Evolutionary conservation across 2,888 invertebrate genomes (phyloP).

Genomic region (Seira ritae): DNA sequence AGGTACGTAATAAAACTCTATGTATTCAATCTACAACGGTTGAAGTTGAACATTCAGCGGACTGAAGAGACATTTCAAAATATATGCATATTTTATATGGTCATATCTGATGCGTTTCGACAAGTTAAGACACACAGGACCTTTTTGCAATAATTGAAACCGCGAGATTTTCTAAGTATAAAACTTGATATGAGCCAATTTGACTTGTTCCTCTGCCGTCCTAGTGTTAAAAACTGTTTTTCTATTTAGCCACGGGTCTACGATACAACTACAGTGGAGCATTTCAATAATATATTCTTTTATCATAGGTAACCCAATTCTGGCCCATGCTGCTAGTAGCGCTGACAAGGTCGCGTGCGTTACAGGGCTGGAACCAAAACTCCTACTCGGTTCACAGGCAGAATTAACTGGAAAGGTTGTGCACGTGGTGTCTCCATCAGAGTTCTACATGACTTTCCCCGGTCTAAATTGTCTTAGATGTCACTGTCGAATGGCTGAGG

Average conservation of each 20-base stretch:
- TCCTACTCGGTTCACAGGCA: background rate
- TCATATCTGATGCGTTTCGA: background rate
- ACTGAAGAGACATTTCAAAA: too few relatives aligned
- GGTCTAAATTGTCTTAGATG: background rate
- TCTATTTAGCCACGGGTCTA: too few relatives aligned
- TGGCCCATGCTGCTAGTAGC: background rate
- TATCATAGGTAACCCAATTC: background rate
- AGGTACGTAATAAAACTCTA: constrained; percentile 32
- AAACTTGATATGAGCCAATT: too few relatives aligned
- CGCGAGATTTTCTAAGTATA: too few relatives aligned
- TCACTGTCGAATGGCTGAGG: background rate
- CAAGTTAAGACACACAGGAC: too few relatives aligned
- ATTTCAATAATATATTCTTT: too few relatives aligned
- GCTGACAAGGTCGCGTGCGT: background rate
- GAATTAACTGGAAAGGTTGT: constrained; percentile 14
- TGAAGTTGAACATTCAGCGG: background rate
- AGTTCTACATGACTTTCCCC: constrained; percentile 40
- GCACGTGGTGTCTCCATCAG: constrained; percentile 10
- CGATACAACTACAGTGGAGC: background rate
- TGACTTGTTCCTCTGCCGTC: too few relatives aligned
- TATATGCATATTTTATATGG: background rate
- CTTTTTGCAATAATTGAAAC: too few relatives aligned
- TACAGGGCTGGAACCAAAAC: background rate
- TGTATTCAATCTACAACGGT: background rate
- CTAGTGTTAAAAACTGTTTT: too few relatives aligned